Evolutionary conservation across 2,888 invertebrate species (phyloP).

Genomic region (Pristionchus mayeri): DNA sequence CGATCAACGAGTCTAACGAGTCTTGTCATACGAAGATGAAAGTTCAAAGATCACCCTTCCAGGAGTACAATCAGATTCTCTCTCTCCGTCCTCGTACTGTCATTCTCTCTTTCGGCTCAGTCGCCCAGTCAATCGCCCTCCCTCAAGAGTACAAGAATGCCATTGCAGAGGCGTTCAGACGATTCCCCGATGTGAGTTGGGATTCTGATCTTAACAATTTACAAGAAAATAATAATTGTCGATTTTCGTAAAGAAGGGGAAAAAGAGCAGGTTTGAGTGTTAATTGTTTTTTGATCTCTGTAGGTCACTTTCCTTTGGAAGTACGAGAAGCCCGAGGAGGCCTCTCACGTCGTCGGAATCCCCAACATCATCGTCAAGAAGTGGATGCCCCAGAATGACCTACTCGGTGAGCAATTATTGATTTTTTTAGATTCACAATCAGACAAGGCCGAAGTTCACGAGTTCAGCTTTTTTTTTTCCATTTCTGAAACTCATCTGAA

Average conservation of each 20-base stretch:
- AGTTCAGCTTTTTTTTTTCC: no score
- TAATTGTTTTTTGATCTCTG: background rate
- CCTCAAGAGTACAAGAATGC: background rate
- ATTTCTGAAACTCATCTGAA: no score
- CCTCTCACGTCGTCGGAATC: background rate
- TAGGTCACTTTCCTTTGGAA: slow-evolving; percentile 45
- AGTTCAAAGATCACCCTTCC: background rate
- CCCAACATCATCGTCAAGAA: slow-evolving; percentile 9
- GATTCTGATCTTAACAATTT: background rate
- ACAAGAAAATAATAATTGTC: no score
- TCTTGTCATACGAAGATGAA: background rate
- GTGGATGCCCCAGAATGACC: slow-evolving; percentile 45
- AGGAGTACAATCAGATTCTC: slow-evolving; percentile 18
- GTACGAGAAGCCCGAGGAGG: slow-evolving; percentile 25
- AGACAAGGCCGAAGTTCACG: no score
- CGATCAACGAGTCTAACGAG: background rate
- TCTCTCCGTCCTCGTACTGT: slow-evolving; percentile 5
- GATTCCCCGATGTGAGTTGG: slow-evolving; percentile 3
- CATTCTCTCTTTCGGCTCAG: slow-evolving; percentile 38
- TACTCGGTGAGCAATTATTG: background rate
- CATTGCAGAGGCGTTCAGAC: slow-evolving; percentile 9
- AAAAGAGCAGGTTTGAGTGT: no score
- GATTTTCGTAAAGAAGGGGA: no score
- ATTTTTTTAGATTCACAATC: no score
- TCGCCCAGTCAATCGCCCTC: background rate